Evolutionary conservation across 2,888 invertebrate species (phyloP).

Genomic region (Amitus sp.): DNA sequence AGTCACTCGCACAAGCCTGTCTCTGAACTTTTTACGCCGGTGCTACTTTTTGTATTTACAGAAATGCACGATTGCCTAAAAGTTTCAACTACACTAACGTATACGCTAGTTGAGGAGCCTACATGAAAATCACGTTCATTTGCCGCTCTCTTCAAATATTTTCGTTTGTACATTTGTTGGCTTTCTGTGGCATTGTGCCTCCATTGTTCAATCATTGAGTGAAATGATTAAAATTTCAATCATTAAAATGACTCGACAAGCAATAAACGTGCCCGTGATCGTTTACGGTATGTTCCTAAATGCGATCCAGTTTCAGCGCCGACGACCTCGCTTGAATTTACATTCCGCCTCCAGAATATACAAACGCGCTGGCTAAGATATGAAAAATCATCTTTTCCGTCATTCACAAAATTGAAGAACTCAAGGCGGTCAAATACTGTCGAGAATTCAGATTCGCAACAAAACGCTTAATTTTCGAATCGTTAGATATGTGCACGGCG

Average conservation of each 20-base stretch:
- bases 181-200: constrained; percentile 17
- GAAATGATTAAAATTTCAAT: too few relatives aligned
- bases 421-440: too few relatives aligned
- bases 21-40: constrained; percentile 14
- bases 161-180: constrained; percentile 36
- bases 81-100: constrained; percentile 33
- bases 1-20: constrained; percentile 33
- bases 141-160: constrained; percentile 26
- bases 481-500: constrained; percentile 20
- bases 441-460: too few relatives aligned
- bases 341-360: not conserved
- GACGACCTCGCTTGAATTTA: constrained; percentile 9
- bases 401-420: not conserved
- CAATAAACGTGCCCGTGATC: constrained; percentile 30
- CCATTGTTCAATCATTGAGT: too few relatives aligned
- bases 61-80: constrained; percentile 31
- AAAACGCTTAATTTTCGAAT: constrained; percentile 13
- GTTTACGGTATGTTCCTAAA: constrained; percentile 32
- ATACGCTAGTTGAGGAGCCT: constrained; percentile 28
- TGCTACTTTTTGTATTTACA: constrained; percentile 27
- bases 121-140: constrained; percentile 30
- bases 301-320: constrained; percentile 33
- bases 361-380: not conserved
- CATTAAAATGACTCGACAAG: constrained; percentile 31
- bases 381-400: not conserved